Percentiles rank a stretch among this genome's conserved stretches.
phyloP scores from a whole-genome alignment of 2,888 invertebrate species.

The Petrolisthes manimaculis region DNA sequence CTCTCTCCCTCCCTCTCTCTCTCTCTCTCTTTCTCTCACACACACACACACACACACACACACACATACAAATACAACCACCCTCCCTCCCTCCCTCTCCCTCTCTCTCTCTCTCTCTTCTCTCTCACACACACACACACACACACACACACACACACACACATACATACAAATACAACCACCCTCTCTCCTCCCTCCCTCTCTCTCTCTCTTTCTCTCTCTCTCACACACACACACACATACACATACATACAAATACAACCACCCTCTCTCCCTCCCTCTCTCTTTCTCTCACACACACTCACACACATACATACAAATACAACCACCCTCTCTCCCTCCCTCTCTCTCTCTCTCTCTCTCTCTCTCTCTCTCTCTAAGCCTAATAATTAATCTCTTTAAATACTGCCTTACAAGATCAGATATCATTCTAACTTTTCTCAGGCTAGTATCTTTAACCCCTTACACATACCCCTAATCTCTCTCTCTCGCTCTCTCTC shows the following conservation, averaged over 20 bases:
- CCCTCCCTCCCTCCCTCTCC: too few species aligned
- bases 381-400: not conserved
- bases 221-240: not conserved
- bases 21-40: not conserved
- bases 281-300: constrained; percentile 5
- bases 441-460: not conserved
- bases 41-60: not conserved
- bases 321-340: not conserved
- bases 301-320: not conserved
- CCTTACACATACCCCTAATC: not conserved
- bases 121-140: not conserved
- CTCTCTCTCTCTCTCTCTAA: not conserved
- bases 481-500: too few species aligned
- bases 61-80: too few species aligned
- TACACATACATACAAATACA: too few species aligned
- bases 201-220: not conserved
- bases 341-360: not conserved
- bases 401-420: not conserved
- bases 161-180: too few species aligned
- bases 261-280: too few species aligned
- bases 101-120: constrained; percentile 1
- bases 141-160: too few species aligned
- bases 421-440: not conserved
- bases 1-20: not conserved
- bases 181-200: not conserved